A percentile compares a stretch with the other conserved stretches of the same genome.
Conservation (phyloP, 1,140 invertebrate genomes). For the Antheraea pernyi region DNA sequence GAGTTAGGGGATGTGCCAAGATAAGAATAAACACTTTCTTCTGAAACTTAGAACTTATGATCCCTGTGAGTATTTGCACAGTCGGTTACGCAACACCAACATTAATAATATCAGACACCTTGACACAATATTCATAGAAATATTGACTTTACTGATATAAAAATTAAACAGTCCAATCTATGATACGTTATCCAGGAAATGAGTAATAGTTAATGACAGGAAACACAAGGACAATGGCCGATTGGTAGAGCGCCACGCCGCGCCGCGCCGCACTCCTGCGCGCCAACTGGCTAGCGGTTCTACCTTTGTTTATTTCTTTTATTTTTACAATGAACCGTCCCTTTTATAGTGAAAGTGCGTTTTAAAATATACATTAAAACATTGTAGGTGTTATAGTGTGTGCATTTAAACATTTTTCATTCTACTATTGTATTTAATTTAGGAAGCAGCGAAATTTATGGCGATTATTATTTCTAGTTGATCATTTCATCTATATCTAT, state of each 20-base stretch:
- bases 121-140: neutral
- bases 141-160: constrained; percentile 7
- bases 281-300: constrained; percentile 20
- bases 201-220: constrained; percentile 31
- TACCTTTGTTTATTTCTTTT: constrained; percentile 26
- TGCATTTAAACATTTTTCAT: too few relatives aligned
- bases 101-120: constrained; percentile 7
- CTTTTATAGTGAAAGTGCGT: constrained; percentile 6
- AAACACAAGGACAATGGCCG: constrained; percentile 43
- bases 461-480: too few relatives aligned
- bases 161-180: constrained; percentile 11
- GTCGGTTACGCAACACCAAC: neutral
- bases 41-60: too few relatives aligned
- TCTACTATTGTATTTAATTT: too few relatives aligned
- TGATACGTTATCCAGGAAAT: constrained; percentile 23
- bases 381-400: too few relatives aligned
- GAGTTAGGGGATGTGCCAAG: too few relatives aligned
- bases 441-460: too few relatives aligned
- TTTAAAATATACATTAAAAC: neutral
- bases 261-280: constrained; percentile 32
- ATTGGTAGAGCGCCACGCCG: constrained; percentile 35
- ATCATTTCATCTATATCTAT: too few relatives aligned
- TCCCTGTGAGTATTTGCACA: too few relatives aligned
- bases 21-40: too few relatives aligned
- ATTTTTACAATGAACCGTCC: constrained; percentile 7